These are phyloP conservation scores for Yponomeuta sedellus DNA, from an alignment of 2,888 invertebrate genomes.

Conservation along the genomic window DNA sequence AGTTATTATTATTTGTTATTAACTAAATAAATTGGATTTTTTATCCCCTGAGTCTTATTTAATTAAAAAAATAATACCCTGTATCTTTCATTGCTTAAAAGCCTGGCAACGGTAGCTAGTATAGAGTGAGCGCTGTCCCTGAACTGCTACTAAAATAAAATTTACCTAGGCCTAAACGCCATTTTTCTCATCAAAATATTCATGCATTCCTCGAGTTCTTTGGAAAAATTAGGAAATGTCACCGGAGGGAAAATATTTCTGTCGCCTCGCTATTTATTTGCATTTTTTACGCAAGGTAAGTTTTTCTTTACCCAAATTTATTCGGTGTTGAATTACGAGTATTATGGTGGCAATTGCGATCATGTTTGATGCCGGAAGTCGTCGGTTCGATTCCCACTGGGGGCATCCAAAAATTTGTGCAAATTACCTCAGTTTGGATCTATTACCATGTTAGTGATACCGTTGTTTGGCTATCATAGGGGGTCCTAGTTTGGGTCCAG, in stretches of 20 bases:
- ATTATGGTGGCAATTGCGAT: no score
- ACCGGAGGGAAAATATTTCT: neutral
- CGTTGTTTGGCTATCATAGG: no score
- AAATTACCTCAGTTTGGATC: no score
- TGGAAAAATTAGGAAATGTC: slow-evolving; percentile 10
- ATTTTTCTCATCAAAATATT: slow-evolving; percentile 20
- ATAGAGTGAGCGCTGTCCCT: slow-evolving; percentile 27
- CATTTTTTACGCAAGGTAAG: neutral
- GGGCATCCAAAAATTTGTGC: no score
- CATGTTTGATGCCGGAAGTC: no score
- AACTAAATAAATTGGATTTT: no score
- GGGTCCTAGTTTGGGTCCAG: no score
- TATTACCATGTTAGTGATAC: no score
- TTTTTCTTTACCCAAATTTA: no score
- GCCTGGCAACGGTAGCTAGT: slow-evolving; percentile 24
- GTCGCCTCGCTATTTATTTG: neutral
- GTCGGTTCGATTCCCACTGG: no score
- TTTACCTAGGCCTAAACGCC: slow-evolving; percentile 44
- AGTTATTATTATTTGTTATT: no score
- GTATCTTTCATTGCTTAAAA: neutral
- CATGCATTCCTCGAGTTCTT: slow-evolving; percentile 3
- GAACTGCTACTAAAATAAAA: slow-evolving; percentile 46
- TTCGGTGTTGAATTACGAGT: no score
- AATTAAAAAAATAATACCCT: neutral
- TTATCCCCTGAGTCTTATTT: neutral